A percentile compares a stretch with the other conserved stretches of the same genome.
Evolutionary conservation across 2,797 vertebrate genomes (phyloP).

Genomic region (Enteromius afrohamiltoni): DNA sequence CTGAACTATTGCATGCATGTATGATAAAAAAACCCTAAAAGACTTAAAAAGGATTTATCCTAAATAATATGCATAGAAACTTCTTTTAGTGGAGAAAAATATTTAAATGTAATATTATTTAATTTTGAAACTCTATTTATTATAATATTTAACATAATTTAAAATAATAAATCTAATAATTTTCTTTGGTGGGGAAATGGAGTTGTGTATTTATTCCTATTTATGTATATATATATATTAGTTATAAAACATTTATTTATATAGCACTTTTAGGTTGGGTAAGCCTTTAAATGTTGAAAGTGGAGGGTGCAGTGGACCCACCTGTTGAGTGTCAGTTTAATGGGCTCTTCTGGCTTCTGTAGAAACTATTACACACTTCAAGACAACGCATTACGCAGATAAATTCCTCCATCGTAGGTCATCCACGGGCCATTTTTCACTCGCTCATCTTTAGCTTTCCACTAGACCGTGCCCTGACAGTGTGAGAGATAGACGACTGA

Average conservation of each 20-base stretch:
- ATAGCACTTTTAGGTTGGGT: too few species aligned
- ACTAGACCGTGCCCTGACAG: not conserved
- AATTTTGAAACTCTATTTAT: too few species aligned
- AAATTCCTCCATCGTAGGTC: slow-evolving; percentile 20
- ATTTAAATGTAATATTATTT: too few species aligned
- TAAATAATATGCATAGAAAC: too few species aligned
- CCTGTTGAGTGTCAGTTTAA: slow-evolving; percentile 52
- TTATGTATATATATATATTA: too few species aligned
- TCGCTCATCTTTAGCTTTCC: slow-evolving; percentile 10
- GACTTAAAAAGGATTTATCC: too few species aligned
- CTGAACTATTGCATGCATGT: not conserved
- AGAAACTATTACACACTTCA: slow-evolving; percentile 44
- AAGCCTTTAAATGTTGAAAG: not conserved
- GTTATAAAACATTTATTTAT: too few species aligned
- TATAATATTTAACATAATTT: not conserved
- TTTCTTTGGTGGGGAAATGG: too few species aligned
- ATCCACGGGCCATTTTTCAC: slow-evolving; percentile 37
- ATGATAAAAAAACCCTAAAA: not conserved
- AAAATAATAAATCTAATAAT: not conserved
- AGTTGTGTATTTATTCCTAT: too few species aligned
- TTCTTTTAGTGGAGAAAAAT: too few species aligned
- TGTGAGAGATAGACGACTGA: slow-evolving; percentile 11
- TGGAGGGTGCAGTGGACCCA: not conserved
- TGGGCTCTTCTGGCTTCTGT: slow-evolving; percentile 29
- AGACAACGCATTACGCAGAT: not conserved